These are phyloP conservation scores for Hepsetus odoe DNA, from an alignment of 2,113 vertebrate genomes.

Conservation along the genomic window DNA sequence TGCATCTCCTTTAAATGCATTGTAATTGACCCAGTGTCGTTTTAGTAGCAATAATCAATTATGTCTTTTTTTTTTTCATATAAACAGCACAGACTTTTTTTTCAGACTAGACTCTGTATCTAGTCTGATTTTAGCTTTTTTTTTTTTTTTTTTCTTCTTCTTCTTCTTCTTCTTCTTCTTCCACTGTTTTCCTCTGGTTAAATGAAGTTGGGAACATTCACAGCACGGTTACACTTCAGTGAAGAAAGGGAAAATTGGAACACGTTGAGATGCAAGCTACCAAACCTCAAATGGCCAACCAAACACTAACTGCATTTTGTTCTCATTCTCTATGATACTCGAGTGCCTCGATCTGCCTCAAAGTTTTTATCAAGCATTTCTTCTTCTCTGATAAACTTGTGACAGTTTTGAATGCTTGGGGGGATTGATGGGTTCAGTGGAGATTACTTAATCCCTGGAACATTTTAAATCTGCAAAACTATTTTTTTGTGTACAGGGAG, in stretches of 20 bases:
- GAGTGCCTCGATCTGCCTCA: constrained; percentile 51
- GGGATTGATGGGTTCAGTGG: constrained; percentile 33
- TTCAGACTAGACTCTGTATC: neutral
- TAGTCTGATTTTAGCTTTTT: neutral
- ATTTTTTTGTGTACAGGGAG: neutral
- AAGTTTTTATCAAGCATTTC: constrained; percentile 30
- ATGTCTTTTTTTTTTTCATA: constrained; percentile 18
- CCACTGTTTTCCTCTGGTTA: constrained; percentile 5
- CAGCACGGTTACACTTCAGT: constrained; percentile 23
- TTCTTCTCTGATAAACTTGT: constrained; percentile 26
- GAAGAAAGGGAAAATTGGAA: constrained; percentile 4
- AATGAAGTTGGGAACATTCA: constrained; percentile 36
- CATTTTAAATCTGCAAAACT: neutral
- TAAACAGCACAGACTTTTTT: constrained; percentile 7
- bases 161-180: too few species aligned
- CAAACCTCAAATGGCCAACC: constrained; percentile 44
- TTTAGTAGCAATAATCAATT: constrained; percentile 57
- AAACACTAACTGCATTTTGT: constrained; percentile 54
- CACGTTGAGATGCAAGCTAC: constrained; percentile 43
- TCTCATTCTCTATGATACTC: constrained; percentile 31
- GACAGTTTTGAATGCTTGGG: constrained; percentile 10
- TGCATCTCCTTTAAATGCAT: constrained; percentile 20
- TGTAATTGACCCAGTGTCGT: constrained; percentile 44
- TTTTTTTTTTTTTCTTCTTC: neutral
- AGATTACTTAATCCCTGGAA: constrained; percentile 4